Evolutionary conservation across 2,113 vertebrate genomes (phyloP).

Genomic region (Porphyrio hochstetteri): DNA sequence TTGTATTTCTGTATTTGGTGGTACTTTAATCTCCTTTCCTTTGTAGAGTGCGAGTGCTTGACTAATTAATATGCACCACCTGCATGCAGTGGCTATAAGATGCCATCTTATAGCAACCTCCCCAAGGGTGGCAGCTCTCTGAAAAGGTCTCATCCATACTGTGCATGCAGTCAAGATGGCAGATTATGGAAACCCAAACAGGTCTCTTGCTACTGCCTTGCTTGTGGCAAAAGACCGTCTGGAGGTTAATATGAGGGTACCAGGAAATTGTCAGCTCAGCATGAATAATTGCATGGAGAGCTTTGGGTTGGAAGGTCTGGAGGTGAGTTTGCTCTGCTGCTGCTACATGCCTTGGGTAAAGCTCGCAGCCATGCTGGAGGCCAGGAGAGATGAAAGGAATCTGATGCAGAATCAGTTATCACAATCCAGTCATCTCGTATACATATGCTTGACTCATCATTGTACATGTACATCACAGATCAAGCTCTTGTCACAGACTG

Average conservation of each 20-base stretch:
- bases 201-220: background rate
- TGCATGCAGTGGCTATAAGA: background rate
- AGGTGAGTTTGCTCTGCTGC: background rate
- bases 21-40: background rate
- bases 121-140: rapidly evolving
- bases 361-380: background rate
- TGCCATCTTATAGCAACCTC: background rate
- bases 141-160: background rate
- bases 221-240: background rate
- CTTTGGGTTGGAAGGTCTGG: background rate
- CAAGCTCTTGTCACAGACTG: background rate
- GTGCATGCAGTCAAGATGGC: rapidly evolving
- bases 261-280: background rate
- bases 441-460: background rate
- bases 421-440: background rate
- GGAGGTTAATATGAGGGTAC: background rate
- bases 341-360: background rate
- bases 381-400: background rate
- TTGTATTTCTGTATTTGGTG: background rate
- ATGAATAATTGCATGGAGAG: background rate
- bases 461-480: background rate
- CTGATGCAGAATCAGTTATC: background rate
- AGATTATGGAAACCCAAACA: background rate
- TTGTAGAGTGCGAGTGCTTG: background rate
- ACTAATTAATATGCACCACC: background rate